Evolutionary conservation across 2,888 invertebrate species (phyloP), one percentile per base, ranked within the genome.

Genomic region (Hanleya hanleyi): DNA sequence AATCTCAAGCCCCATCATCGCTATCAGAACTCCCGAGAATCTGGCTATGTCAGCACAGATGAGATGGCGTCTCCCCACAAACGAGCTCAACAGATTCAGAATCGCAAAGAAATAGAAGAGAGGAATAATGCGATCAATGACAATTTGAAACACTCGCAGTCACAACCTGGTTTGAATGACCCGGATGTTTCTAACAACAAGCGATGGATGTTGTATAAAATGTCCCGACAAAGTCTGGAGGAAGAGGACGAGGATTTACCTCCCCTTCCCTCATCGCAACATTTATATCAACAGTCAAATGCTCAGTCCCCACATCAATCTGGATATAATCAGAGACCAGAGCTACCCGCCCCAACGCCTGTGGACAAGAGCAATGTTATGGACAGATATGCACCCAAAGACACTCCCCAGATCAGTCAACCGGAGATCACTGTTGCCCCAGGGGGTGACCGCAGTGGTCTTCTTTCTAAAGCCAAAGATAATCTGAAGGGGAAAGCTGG

Each of bases 381-480:
- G 32, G 29, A 67, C 26, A 67, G 38, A 12, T 67, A 18, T 47
- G 33, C n/a, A 5, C 49, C 67, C 3, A 18, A 67, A 26, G 65
- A 15, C 38, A 18, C 65, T 33, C 22, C 41, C n/a, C 36, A 38
- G n/a, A 33, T n/a, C 22, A 32, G 7, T 4, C 37, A 47, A 29
- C 35, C 35, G 18, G 22, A 15, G n/a, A 29, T 9, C 12, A n/a
- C 50, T 15, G n/a, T 57, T 1, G 36, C 57, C 0, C 71, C 74
- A 3, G 41, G 67, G 12, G 85, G 84, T 37, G 87, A 96, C 85
- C 95, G 96, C 94, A 94, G 95, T 73, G 97, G 97, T 64, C 93
- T 97, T 81, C 96, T 97, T 81, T 96, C 95, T 69, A 96, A 97
- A 92, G 97, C 97, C 87, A 97, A 97, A 93, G 96, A 96, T 91